Conservation (phyloP, 2,888 invertebrate species). For the Polydrusus tereticollis region DNA sequence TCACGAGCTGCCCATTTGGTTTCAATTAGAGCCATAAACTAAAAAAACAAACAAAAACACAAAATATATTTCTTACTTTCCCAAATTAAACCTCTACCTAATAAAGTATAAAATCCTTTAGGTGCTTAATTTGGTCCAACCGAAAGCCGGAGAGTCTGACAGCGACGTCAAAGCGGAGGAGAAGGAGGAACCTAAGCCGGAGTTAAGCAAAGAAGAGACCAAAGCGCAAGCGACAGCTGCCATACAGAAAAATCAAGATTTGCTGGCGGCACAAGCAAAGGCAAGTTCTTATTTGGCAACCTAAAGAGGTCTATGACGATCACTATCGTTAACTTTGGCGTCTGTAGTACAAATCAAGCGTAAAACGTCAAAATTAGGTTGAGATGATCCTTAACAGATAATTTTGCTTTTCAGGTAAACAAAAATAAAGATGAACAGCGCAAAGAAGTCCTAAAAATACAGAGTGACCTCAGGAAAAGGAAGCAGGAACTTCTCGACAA, state of each 20-base stretch:
- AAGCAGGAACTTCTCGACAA: constrained; percentile 90
- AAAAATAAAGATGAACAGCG: constrained; percentile 82
- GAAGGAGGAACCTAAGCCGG: constrained; percentile 47
- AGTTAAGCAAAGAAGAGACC: constrained; percentile 59
- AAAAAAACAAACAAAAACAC: neutral
- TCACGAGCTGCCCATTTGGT: neutral
- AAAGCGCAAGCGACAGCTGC: constrained; percentile 65
- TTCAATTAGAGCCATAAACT: neutral
- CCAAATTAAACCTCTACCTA: too few relatives aligned
- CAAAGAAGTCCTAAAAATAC: constrained; percentile 81
- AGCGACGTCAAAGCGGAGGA: constrained; percentile 48
- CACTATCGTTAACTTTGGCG: too few relatives aligned
- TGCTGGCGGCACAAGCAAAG: constrained; percentile 75
- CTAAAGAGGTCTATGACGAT: too few relatives aligned
- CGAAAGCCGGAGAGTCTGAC: constrained; percentile 61
- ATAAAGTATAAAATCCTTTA: constrained; percentile 17
- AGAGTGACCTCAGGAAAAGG: constrained; percentile 84
- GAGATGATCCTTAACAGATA: neutral
- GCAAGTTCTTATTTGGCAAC: constrained; percentile 58
- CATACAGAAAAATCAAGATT: constrained; percentile 71
- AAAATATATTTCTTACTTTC: too few relatives aligned
- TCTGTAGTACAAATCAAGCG: too few relatives aligned
- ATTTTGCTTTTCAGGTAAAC: constrained; percentile 66
- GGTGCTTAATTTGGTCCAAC: constrained; percentile 66
- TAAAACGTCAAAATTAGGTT: too few relatives aligned